These are phyloP conservation scores for Drosophila subquinaria DNA, from an alignment of 2,888 invertebrate species.

Conservation along the genomic window DNA sequence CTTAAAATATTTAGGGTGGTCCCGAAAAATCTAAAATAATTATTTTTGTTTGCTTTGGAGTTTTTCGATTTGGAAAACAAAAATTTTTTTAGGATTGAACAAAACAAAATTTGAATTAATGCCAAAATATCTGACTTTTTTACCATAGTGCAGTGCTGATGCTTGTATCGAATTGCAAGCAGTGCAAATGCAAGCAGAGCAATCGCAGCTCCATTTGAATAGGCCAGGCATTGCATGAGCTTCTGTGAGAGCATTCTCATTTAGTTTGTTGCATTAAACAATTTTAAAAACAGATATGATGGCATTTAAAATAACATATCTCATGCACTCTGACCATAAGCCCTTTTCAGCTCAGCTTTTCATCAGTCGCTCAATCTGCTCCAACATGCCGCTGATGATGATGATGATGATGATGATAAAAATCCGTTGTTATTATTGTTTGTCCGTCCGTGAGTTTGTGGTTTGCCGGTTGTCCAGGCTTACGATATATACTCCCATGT, in stretches of 20 bases:
- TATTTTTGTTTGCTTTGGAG: too few species aligned
- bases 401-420: slow-evolving; percentile 25
- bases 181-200: neutral
- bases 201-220: neutral
- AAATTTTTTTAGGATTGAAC: too few species aligned
- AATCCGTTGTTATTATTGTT: slow-evolving; percentile 32
- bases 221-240: neutral
- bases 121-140: too few species aligned
- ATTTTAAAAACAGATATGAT: slow-evolving; percentile 41
- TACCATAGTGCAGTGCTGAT: too few species aligned
- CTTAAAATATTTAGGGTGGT: too few species aligned
- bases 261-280: neutral
- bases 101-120: too few species aligned
- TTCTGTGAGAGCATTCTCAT: neutral
- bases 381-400: slow-evolving; percentile 8
- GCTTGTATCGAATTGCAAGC: neutral
- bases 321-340: slow-evolving; percentile 29
- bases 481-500: neutral
- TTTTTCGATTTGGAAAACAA: too few species aligned
- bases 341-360: slow-evolving; percentile 10
- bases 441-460: slow-evolving; percentile 32
- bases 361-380: slow-evolving; percentile 17
- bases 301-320: slow-evolving; percentile 36
- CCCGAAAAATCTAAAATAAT: too few species aligned
- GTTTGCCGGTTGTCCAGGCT: slow-evolving; percentile 18